phyloP scores from a whole-genome alignment of 2,888 invertebrate genomes.

The Rosalia funebris region DNA sequence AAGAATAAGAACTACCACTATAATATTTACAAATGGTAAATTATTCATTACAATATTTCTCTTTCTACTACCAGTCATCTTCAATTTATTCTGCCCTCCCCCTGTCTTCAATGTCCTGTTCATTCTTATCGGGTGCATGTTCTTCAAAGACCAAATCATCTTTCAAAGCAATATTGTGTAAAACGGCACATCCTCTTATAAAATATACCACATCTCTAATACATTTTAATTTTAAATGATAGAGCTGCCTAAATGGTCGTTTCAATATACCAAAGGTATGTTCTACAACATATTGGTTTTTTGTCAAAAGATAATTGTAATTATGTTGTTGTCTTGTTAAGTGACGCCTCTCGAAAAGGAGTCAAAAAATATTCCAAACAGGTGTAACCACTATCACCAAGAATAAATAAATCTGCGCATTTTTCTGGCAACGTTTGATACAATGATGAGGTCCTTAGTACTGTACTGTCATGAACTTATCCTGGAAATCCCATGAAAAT shows the following conservation, averaged over 20 bases:
- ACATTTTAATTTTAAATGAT: slow-evolving; percentile 28
- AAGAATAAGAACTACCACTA: too few relatives aligned
- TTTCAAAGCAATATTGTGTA: slow-evolving; percentile 30
- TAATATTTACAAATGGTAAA: too few relatives aligned
- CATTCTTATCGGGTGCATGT: too few relatives aligned
- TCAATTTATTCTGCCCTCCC: too few relatives aligned
- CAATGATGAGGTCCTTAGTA: slow-evolving; percentile 11
- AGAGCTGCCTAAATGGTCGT: slow-evolving; percentile 29
- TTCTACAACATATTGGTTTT: slow-evolving; percentile 24
- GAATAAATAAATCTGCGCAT: slow-evolving; percentile 11
- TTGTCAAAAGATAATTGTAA: slow-evolving; percentile 6
- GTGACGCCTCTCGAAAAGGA: slow-evolving; percentile 12
- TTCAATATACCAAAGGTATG: slow-evolving; percentile 28
- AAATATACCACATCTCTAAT: slow-evolving; percentile 25
- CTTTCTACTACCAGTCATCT: too few relatives aligned
- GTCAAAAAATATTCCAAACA: slow-evolving; percentile 9
- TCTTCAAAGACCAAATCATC: not conserved
- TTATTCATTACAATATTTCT: too few relatives aligned
- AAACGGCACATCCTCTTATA: slow-evolving; percentile 25
- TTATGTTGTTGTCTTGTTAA: slow-evolving; percentile 8
- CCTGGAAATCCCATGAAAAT: slow-evolving; percentile 20
- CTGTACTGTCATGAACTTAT: slow-evolving; percentile 11
- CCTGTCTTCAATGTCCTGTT: too few relatives aligned
- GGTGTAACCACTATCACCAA: slow-evolving; percentile 22
- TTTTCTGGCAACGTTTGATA: slow-evolving; percentile 3